phyloP scores from a whole-genome alignment of 2,888 invertebrate genomes.

The Tipula helvola region DNA sequence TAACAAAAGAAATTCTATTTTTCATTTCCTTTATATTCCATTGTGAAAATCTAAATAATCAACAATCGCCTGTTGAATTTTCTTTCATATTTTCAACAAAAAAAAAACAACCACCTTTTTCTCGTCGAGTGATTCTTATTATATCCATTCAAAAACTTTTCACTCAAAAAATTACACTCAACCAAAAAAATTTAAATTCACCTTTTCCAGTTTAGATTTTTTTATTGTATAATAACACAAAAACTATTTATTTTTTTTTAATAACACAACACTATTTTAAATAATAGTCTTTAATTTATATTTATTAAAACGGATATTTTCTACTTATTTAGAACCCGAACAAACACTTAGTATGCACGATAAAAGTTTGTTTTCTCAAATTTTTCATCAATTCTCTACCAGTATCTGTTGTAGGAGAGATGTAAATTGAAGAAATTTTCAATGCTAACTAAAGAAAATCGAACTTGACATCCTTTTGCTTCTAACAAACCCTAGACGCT shows the following conservation, averaged over 20 bases:
- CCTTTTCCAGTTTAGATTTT: neutral
- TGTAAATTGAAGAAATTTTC: neutral
- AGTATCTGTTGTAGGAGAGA: neutral
- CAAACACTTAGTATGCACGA: neutral
- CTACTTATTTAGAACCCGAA: neutral
- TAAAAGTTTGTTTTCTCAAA: neutral
- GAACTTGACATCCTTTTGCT: neutral
- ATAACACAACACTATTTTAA: neutral
- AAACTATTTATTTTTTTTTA: neutral
- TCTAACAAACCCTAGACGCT: neutral
- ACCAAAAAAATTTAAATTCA: neutral
- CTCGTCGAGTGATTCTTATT: neutral
- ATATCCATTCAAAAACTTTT: neutral
- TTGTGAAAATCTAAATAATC: neutral
- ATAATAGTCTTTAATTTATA: neutral
- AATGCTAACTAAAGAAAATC: neutral
- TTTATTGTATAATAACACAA: neutral
- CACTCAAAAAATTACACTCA: neutral
- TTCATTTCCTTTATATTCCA: neutral
- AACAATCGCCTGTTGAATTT: neutral
- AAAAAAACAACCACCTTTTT: neutral
- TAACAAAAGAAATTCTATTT: neutral
- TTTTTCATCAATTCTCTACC: neutral
- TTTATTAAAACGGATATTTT: neutral
- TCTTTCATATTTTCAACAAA: neutral